Conservation (phyloP, 2,888 invertebrate genomes). For the Parnassius smintheus region DNA sequence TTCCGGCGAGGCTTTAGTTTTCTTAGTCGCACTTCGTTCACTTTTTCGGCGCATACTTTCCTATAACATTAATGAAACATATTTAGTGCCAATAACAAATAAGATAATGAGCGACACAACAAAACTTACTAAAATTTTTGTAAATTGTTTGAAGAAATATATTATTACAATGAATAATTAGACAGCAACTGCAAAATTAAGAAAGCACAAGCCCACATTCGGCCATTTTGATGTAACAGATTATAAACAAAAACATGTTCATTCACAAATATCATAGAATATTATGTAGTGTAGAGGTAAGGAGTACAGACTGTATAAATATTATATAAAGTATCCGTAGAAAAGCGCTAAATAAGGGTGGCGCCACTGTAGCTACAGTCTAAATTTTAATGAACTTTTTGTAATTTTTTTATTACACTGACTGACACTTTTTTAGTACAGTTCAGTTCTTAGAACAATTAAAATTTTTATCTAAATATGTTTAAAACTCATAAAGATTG, state of each 20-base stretch:
- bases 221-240: conserved; percentile 23
- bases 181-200: conserved; percentile 13
- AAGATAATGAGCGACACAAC: neutral
- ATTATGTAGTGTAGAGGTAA: too few relatives aligned
- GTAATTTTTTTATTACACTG: too few relatives aligned
- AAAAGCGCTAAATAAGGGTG: too few relatives aligned
- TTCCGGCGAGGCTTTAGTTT: conserved; percentile 84
- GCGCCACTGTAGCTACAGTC: too few relatives aligned
- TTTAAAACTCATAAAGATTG: too few relatives aligned
- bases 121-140: conserved; percentile 9
- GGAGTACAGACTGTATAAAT: too few relatives aligned
- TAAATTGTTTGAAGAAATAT: neutral
- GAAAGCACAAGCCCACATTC: conserved; percentile 22
- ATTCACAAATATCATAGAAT: too few relatives aligned
- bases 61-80: conserved; percentile 35
- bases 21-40: conserved; percentile 83
- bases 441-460: too few relatives aligned
- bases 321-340: too few relatives aligned
- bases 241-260: conserved; percentile 24
- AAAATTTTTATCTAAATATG: too few relatives aligned
- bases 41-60: conserved; percentile 87
- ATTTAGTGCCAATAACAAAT: neutral
- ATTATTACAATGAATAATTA: neutral
- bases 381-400: too few relatives aligned
- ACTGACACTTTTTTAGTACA: too few relatives aligned